A percentile compares a stretch with the other conserved stretches of the same genome.
Evolutionary conservation across 1,140 invertebrate genomes (phyloP).

Genomic region (Penaeus vannamei): DNA sequence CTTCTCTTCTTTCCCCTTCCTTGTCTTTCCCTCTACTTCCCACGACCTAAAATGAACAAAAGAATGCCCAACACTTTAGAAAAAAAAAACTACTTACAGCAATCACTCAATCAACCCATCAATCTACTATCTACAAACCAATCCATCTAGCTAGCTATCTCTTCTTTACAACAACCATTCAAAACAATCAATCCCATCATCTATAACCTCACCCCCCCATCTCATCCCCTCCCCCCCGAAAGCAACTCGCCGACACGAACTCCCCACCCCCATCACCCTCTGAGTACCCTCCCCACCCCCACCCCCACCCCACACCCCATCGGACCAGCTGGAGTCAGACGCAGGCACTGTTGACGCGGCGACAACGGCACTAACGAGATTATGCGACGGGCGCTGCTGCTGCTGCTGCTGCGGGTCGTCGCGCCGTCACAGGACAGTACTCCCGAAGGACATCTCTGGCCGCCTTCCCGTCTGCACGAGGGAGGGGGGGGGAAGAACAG

Average conservation of each 20-base stretch:
- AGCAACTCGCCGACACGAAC: neutral
- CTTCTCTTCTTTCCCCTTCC: neutral
- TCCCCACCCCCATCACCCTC: neutral
- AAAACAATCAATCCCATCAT: neutral
- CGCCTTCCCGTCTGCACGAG: too few relatives aligned
- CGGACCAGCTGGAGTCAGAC: too few relatives aligned
- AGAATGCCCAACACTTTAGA: too few relatives aligned
- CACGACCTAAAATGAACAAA: too few relatives aligned
- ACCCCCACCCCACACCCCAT: neutral
- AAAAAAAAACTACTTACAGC: too few relatives aligned
- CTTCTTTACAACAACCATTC: too few relatives aligned
- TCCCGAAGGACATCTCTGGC: neutral
- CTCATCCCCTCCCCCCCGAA: neutral
- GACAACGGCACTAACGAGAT: too few relatives aligned
- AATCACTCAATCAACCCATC: too few relatives aligned
- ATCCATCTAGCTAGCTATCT: too few relatives aligned
- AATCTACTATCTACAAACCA: too few relatives aligned
- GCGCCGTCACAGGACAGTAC: neutral
- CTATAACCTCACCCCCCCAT: neutral
- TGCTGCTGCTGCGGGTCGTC: neutral
- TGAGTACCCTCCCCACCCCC: neutral
- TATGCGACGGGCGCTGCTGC: too few relatives aligned
- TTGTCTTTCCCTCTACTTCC: neutral
- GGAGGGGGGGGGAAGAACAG: neutral
- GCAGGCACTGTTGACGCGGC: too few relatives aligned